A percentile compares a stretch with the other conserved stretches of the same genome.
Conservation (phyloP, 2,113 vertebrate species). For the Toxostoma redivivum region DNA sequence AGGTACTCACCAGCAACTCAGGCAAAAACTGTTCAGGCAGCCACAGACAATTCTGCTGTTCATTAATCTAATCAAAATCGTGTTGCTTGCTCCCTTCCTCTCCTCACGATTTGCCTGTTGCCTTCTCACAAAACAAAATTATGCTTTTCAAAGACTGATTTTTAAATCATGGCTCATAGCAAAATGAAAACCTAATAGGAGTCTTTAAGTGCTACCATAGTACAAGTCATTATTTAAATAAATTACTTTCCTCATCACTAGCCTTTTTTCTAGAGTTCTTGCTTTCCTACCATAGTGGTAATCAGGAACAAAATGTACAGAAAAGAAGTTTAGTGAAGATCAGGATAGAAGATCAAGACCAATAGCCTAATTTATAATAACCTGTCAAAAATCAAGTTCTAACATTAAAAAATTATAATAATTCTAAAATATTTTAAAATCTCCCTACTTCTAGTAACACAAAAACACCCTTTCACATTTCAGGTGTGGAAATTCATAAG, state of each 20-base stretch:
- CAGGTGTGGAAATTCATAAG: neutral
- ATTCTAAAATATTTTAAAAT: neutral
- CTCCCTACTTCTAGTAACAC: neutral
- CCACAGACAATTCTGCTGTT: neutral
- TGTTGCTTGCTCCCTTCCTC: neutral
- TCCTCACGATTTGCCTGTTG: neutral
- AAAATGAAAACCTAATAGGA: neutral
- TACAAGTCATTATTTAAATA: neutral
- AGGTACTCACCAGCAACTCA: neutral
- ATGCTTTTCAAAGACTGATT: neutral
- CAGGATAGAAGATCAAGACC: neutral
- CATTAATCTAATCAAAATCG: neutral
- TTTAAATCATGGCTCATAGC: neutral
- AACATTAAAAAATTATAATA: neutral
- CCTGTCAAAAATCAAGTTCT: neutral
- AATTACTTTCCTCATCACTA: neutral
- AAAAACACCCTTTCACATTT: neutral
- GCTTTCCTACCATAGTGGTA: neutral
- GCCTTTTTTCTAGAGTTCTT: neutral
- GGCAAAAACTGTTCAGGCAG: neutral
- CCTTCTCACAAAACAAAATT: neutral
- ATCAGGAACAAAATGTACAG: neutral
- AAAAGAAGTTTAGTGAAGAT: neutral
- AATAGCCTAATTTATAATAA: neutral
- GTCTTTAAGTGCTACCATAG: neutral